Percentiles rank a stretch among this genome's conserved stretches.
Evolutionary conservation across 2,888 invertebrate genomes (phyloP).

Genomic region (Bombyx huttoni): DNA sequence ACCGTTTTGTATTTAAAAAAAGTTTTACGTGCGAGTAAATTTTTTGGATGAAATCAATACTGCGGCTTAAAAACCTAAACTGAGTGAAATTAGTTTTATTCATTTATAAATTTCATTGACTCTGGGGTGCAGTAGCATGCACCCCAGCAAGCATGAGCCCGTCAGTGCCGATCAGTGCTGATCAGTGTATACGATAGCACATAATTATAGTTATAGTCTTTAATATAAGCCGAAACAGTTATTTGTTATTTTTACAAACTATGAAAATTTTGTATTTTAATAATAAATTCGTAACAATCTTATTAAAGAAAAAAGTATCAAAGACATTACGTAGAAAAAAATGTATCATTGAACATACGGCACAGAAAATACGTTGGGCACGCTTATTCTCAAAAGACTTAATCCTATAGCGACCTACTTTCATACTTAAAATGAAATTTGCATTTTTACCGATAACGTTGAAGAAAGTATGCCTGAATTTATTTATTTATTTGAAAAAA

Average conservation of each 20-base stretch:
- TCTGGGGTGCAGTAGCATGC: not conserved
- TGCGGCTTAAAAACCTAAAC: not conserved
- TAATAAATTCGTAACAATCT: not conserved
- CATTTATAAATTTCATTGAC: not conserved
- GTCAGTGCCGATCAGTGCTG: too few relatives aligned
- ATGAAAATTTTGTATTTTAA: too few relatives aligned
- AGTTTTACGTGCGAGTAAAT: too few relatives aligned
- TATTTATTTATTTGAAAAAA: too few relatives aligned
- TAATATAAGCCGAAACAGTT: too few relatives aligned
- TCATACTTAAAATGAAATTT: conserved; percentile 4
- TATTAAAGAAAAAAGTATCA: not conserved
- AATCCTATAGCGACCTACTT: conserved; percentile 9
- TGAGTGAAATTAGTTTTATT: not conserved
- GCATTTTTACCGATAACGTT: conserved; percentile 2
- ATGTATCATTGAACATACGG: conserved; percentile 3
- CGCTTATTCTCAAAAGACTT: conserved; percentile 7
- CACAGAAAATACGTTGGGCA: conserved; percentile 3
- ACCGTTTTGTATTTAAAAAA: conserved; percentile 13
- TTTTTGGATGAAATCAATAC: not conserved
- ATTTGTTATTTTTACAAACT: not conserved
- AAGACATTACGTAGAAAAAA: not conserved
- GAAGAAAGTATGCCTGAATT: not conserved
- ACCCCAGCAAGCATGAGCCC: too few relatives aligned
- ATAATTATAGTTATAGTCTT: too few relatives aligned
- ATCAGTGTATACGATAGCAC: too few relatives aligned